Evolutionary conservation across 1,140 invertebrate species (phyloP), one percentile per base, ranked within the genome.

Genomic region (Polypedilum pembai): DNA sequence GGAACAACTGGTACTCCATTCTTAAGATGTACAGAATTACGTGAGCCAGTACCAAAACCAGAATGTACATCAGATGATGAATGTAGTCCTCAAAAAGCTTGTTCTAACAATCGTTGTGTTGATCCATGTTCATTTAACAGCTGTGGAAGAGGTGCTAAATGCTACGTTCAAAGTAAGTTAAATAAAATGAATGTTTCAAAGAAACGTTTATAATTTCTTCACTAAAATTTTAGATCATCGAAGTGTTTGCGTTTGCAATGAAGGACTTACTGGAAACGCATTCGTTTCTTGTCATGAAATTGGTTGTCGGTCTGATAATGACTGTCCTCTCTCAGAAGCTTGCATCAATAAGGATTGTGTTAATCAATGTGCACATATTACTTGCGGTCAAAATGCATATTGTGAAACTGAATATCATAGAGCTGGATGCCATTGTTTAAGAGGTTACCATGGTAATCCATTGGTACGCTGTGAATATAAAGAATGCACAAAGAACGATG

Each of bases 311-410:
- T 88, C 88, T 74, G 92, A 96, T 79, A 89, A 89, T 40, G 94
- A 95, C 75, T 96, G 94, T 81, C 87, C 91, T 4, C 84, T 90
- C 24, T 88, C 88, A 45, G 88, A 94, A 82, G 91, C 93, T 24
- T 97, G 94, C 78, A 86, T 95, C 74, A 92, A 94, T 76, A 85
- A 89, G 63, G 87, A 94, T 78, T 97, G 94, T 80, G 83, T 91
- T 20, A 89, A 95, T 80, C 89, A 92, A 0, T 96, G 94, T 78
- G 80, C 85, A 3, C 88, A 89, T 75, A 90, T 91, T 1, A 90
- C 91, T 56, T 96, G 94, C 79, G 94, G 94, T n/a, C 75, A 84
- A 0, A 92, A 93, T 76, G 93, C 94, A 15, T 83, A 90, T 24
- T 96, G 94, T 77, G 85, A 87, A 69, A 86, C 90, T 0, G 88